Evolutionary conservation across 2,888 invertebrate genomes (phyloP), one percentile per base, ranked within the genome.

Genomic region (Dasysyrphus tricinctus): DNA sequence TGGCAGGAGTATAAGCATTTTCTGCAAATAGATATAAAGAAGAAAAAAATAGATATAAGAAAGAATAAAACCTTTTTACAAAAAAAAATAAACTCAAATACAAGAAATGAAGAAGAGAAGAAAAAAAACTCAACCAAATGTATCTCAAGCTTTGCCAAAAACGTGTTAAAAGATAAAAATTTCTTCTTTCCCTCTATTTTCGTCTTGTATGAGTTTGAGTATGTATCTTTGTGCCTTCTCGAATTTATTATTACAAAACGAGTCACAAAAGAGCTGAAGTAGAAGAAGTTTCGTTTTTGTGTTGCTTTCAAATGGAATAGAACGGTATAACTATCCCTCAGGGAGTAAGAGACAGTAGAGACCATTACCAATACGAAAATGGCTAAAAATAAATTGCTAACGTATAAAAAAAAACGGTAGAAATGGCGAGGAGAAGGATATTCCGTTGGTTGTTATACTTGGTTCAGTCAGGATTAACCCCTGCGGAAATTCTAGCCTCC

Each of bases 1-100:
- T 89, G 91, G 90, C 90, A 92, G 90, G 88, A 92, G 90, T 90
- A 91, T 91, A 90, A 91, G 91, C 92, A 92, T 92, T 92, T 92
- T 92, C 92, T 92, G 90, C 77, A 90, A 90, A 32, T 32, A 24
- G 24, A 61, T 56, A 69, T 80, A 49, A 80, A 78, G 74, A 88
- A 77, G n/a, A 73, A 82, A 73, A 19, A 80, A 51, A 51, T 59
- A n/a, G n/a, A 44, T 1, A 49, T 44, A 47, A 16, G n/a, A n/a
- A 34, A 65, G 34, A 65, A 67, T 67, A 49, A 54, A 69, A 54
- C 39, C 69, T 54, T 69, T 69, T 69, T 39, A 34, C 5, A 16
- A 51, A 34, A 5, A 32, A 51, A 54, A 54, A 11, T 9, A 65
- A 42, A 39, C 37, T 59, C 19, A 16, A 39, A 19, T 14, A 73